Base-by-base conservation (phyloP, 2,797 vertebrate genomes). In the Acomys russatus region DNA sequence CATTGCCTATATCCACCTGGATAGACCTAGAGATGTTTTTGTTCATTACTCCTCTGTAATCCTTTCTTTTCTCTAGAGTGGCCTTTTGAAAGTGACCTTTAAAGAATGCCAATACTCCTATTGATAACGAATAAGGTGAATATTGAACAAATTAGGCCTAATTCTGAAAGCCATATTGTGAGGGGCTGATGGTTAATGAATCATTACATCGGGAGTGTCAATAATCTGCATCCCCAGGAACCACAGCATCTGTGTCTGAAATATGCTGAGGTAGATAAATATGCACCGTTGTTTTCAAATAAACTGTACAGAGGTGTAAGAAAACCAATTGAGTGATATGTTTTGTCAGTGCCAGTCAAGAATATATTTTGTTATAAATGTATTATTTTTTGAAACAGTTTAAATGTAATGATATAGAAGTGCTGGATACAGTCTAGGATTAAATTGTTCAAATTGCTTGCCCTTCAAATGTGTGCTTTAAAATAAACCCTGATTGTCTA, bases 101-200 rank as follows among this genome's bases (percentile, higher is more conserved):
- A 89, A 51, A 82, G 71, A 70, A 73, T 90, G 18, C 63, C 20
- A 88, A 71, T 90, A 61, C 22, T 84, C 51, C n/a, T 71, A 80
- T 49, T 87, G 94, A 80, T 56, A 59, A 85, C 90, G 54, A 68
- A 88, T 90, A 49, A 78, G 61, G 94, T 25, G n/a, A 25, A 92
- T 23, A 84, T 1, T 22, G 30, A 3, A 71, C n/a, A 28, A 25
- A 61, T 73, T 87, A 54, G 91, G 11, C 51, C 73, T 80, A 70
- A 78, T 68, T 91, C 25, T 38, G 77, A 80, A 91, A 90, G 30
- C 22, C 18, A 5, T 44, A 17, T 35, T 92, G 28, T 92, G 17
- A 91, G 54, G 83, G n/a, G 9, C 7, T 38, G 59, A n/a, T 74
- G 20, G 66, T 35, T 35, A 76, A 56, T 3, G 28, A 28, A 59